A percentile compares a stretch with the other conserved stretches of the same genome.
Evolutionary conservation across 2,888 invertebrate species (phyloP).

Genomic region (Nineta flava): DNA sequence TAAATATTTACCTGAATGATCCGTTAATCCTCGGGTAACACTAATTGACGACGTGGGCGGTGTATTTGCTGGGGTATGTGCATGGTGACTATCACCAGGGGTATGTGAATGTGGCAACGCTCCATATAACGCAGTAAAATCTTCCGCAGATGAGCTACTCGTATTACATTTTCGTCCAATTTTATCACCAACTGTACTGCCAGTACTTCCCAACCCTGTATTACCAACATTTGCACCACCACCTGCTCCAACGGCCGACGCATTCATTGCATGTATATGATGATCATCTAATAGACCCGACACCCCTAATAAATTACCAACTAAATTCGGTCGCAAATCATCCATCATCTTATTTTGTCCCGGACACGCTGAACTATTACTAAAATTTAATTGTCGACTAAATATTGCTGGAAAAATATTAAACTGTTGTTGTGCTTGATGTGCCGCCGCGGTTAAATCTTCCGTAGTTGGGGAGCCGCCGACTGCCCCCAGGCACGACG

Average conservation of each 20-base stretch:
- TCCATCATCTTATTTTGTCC: conserved; percentile 69
- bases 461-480: conserved; percentile 38
- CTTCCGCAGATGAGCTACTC: conserved; percentile 68
- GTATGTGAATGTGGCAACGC: conserved; percentile 32
- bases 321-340: conserved; percentile 67
- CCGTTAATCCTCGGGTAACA: conserved; percentile 25
- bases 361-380: conserved; percentile 42
- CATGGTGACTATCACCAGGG: conserved; percentile 28
- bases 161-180: conserved; percentile 56
- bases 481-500: conserved; percentile 45
- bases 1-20: conserved; percentile 25
- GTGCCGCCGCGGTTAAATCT: conserved; percentile 15
- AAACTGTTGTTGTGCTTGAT: conserved; percentile 59
- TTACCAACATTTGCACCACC: conserved; percentile 22
- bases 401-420: conserved; percentile 86
- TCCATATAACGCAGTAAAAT: conserved; percentile 75
- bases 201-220: conserved; percentile 15
- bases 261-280: conserved; percentile 35
- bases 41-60: conserved; percentile 32
- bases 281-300: conserved; percentile 69
- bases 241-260: conserved; percentile 21
- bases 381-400: conserved; percentile 75
- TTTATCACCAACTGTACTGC: conserved; percentile 22
- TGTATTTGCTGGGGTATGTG: conserved; percentile 51
- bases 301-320: conserved; percentile 61